Evolutionary conservation across 2,888 invertebrate genomes (phyloP), one percentile per base, ranked within the genome.

Genomic region (Phyllotreta striolata): DNA sequence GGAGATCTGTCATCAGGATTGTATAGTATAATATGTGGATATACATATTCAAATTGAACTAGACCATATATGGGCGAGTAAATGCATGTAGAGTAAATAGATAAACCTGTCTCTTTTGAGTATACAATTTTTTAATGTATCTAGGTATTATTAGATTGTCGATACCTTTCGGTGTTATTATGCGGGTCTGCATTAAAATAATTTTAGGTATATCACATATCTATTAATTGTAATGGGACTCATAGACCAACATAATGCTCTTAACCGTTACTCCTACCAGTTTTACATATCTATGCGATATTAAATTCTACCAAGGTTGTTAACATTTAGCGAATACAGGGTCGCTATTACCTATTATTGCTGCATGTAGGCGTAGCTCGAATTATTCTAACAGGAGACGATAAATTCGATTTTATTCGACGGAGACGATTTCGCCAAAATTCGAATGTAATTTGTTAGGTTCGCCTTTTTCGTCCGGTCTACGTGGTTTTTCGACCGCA

Each of bases 281-380:
- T 24, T 24, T 24, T 24, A 51, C 52, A 41, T 43, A 41, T 51
- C 35, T 34, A 14, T 35, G 43, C 34, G 35, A 43, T 43, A 51
- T 59, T 51, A 59, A 59, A 51, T 51, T 35, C 51, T 34, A 59
- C 43, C 59, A 59, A 59, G 59, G 59, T 59, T 59, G 51, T 59
- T 59, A 59, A 59, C 59, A 24, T 24, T 59, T 51, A 51, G 34
- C 52, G 51, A 51, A 51, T 43, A 51, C 59, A 59, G 59, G 59
- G 59, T 59, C 59, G 43, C 52, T 59, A 59, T 12, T 34, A 35
- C 52, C 52, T 7, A 51, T 59, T 59, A 59, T 12, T 34, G 35
- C 52, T 59, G 9, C 34, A 59, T 51, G 59, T 59, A 59, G 59
- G 59, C 43, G 59, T 59, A 59, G 59, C 40, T 41, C 24, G 40